Base-by-base conservation (phyloP, 1,140 invertebrate genomes). In the Helicoverpa zea region DNA sequence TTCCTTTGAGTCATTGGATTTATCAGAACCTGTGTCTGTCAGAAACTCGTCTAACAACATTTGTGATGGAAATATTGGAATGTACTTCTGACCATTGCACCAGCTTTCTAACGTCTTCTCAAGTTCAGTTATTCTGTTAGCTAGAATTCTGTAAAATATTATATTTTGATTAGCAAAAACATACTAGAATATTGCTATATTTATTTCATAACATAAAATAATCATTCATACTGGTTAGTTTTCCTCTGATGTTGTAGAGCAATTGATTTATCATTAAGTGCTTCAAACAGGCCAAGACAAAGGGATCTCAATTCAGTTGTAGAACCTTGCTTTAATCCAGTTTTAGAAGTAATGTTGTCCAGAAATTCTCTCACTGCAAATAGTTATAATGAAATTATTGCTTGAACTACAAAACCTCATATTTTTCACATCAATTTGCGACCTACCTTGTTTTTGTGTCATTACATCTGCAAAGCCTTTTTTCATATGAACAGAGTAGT, bases 181-280 rank as follows among this genome's bases (percentile, higher is more conserved):
- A 72, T n/a, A n/a, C n/a, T n/a, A n/a, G n/a, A n/a, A 35, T 30
- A 30, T 30, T 30, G 30, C 30, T 5, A 35, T 35, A 35, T 35
- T 2, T 0, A 35, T 35, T 35, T 35, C 3, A 35, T 7, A 2
- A 35, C 2, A 35, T 5, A 35, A 35, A 5, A 35, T 35, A 35
- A 4, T 35, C 35, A 81, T 83, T 88, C 91, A 80, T 88, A 95
- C 95, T 93, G 94, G 80, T 95, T 98, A 1, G 98, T 97, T 95
- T 98, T 98, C 83, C 97, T 97, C 87, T 98, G 98, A 94, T 98
- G 98, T 61, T 96, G 96, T 3, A 98, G 89, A 12, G 98, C 98
- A 47, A 98, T 92, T 56, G 97, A 97, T 95, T 98, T 98, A 89
- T 98, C 98, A 92, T 98, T 98, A 13, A 98, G 94, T 49, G 98